Percentiles rank a stretch among this genome's conserved stretches.
Conservation (phyloP, 2,797 vertebrate species). For the Novumbra hubbsi region DNA sequence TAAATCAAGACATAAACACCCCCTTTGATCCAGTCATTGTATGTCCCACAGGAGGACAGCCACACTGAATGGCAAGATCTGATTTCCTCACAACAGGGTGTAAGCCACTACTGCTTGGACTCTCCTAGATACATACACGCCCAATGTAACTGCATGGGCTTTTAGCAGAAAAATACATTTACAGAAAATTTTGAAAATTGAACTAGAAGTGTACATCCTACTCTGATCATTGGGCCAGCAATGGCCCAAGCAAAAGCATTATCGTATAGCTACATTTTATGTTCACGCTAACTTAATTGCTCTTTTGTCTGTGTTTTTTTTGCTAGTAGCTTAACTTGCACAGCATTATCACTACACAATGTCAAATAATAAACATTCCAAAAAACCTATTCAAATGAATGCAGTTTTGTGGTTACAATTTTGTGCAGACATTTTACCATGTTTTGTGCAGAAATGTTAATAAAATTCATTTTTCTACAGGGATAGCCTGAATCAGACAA, state of each 20-base stretch:
- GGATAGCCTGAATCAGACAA: conserved; percentile 31
- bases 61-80: conserved; percentile 71
- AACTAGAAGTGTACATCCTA: conserved; percentile 25
- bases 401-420: conserved; percentile 8
- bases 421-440: conserved; percentile 11
- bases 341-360: neutral
- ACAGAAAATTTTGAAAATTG: conserved; percentile 34
- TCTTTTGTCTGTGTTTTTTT: conserved; percentile 33
- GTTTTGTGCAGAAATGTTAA: conserved; percentile 4
- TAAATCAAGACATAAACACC: conserved; percentile 79
- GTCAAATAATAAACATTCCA: neutral
- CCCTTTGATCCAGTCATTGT: conserved; percentile 77
- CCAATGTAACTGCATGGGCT: conserved; percentile 17
- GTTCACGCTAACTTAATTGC: conserved; percentile 26
- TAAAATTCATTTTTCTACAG: conserved; percentile 18
- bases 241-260: neutral
- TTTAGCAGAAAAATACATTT: conserved; percentile 14
- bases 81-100: conserved; percentile 69
- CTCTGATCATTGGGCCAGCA: conserved; percentile 16
- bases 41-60: conserved; percentile 69
- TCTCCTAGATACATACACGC: conserved; percentile 52
- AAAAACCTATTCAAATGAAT: neutral
- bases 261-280: conserved; percentile 16
- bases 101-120: conserved; percentile 57
- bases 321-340: conserved; percentile 14